phyloP scores from a whole-genome alignment of 1,140 invertebrate species.

The Lepidurus apus region DNA sequence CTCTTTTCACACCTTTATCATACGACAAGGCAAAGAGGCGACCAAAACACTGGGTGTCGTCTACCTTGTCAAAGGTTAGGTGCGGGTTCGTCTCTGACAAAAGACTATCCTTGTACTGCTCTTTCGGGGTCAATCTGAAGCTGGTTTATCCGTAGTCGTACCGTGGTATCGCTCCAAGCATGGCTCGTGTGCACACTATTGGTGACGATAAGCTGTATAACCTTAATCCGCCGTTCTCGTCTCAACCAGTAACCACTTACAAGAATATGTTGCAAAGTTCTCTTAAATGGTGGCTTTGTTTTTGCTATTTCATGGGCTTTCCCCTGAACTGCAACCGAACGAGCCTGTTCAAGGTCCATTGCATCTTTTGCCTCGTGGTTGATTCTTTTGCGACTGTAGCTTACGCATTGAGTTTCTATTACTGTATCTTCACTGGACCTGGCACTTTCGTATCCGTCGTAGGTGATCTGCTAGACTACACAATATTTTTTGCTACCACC shows the following conservation, averaged over 20 bases:
- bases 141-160: not conserved
- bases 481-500: not conserved
- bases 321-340: not conserved
- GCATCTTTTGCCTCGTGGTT: not conserved
- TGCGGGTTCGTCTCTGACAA: not conserved
- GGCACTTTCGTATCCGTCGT: not conserved
- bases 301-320: not conserved
- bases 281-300: not conserved
- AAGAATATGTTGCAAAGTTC: not conserved
- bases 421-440: not conserved
- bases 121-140: not conserved
- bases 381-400: not conserved
- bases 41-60: not conserved
- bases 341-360: not conserved
- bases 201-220: not conserved
- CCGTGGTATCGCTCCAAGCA: not conserved
- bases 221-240: not conserved
- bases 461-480: not conserved
- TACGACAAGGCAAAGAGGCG: not conserved
- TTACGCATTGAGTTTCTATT: not conserved
- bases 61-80: not conserved
- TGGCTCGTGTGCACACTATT: not conserved
- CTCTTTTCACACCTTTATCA: not conserved
- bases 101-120: not conserved
- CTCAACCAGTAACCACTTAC: not conserved